These are phyloP conservation scores for Rana temporaria DNA, from an alignment of 2,113 vertebrate genomes.

Conservation along the genomic window DNA sequence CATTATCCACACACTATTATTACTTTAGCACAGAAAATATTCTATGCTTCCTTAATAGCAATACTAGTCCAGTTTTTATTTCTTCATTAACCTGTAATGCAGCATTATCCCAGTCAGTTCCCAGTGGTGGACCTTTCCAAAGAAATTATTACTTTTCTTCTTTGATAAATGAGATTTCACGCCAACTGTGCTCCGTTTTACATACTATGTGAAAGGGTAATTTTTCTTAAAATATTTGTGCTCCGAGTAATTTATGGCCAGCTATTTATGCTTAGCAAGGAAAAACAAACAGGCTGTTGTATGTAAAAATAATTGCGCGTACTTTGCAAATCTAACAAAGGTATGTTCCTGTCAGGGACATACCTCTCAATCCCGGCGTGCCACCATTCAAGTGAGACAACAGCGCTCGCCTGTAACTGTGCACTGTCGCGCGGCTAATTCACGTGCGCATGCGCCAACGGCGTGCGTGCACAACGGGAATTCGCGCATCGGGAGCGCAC, in stretches of 20 bases:
- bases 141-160: constrained; percentile 11
- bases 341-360: no score
- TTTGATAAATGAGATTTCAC: constrained; percentile 21
- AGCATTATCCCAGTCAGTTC: constrained; percentile 16
- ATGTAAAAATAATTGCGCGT: constrained; percentile 27
- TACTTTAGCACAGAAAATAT: background rate
- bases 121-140: constrained; percentile 3
- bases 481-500: no score
- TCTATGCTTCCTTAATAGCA: background rate
- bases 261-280: constrained; percentile 29
- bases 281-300: constrained; percentile 23
- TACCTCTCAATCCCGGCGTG: no score
- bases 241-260: constrained; percentile 33
- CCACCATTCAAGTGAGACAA: no score
- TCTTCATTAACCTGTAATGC: constrained; percentile 22
- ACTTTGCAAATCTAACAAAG: constrained; percentile 32
- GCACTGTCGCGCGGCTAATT: no score
- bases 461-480: no score
- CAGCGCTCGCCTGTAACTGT: no score
- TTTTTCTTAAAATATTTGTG: constrained; percentile 26
- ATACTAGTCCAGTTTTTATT: constrained; percentile 10
- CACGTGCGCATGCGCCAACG: no score
- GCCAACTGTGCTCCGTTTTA: background rate
- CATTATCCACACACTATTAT: background rate
- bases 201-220: constrained; percentile 8